These are phyloP conservation scores for Agelastica alni DNA, from an alignment of 2,888 invertebrate genomes.

Conservation along the genomic window DNA sequence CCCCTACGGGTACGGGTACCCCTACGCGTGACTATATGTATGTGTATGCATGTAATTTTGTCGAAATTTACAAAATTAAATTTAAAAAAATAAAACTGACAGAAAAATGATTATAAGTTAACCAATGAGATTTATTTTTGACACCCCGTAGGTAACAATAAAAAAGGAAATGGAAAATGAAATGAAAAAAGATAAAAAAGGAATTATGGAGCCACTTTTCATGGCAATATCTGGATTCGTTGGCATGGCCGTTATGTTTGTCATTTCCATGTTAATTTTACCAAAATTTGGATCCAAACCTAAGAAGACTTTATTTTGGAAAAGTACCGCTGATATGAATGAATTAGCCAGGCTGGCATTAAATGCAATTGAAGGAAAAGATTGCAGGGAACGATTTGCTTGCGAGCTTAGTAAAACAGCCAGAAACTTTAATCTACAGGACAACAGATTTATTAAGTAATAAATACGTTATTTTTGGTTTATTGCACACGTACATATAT, in stretches of 20 bases:
- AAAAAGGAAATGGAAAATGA: constrained; percentile 43
- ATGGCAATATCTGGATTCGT: constrained; percentile 64
- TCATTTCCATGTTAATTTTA: constrained; percentile 59
- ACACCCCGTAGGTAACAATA: constrained; percentile 44
- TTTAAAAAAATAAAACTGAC: no score
- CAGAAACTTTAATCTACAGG: constrained; percentile 49
- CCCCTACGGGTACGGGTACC: no score
- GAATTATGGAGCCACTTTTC: constrained; percentile 58
- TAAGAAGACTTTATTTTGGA: constrained; percentile 37
- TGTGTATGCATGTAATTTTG: no score
- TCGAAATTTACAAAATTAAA: no score
- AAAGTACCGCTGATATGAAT: constrained; percentile 49
- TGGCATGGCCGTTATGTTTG: constrained; percentile 62
- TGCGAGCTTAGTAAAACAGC: constrained; percentile 58
- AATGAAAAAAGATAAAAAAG: neutral
- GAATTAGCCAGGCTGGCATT: constrained; percentile 54
- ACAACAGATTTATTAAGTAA: constrained; percentile 55
- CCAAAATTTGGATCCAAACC: constrained; percentile 55
- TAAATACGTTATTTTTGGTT: no score
- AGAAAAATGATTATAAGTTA: no score
- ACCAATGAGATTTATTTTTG: no score
- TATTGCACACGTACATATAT: no score
- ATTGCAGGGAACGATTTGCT: constrained; percentile 57
- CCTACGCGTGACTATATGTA: no score
- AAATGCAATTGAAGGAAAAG: constrained; percentile 57